Conservation (phyloP, 2,113 vertebrate species). For the Tetrao urogallus region DNA sequence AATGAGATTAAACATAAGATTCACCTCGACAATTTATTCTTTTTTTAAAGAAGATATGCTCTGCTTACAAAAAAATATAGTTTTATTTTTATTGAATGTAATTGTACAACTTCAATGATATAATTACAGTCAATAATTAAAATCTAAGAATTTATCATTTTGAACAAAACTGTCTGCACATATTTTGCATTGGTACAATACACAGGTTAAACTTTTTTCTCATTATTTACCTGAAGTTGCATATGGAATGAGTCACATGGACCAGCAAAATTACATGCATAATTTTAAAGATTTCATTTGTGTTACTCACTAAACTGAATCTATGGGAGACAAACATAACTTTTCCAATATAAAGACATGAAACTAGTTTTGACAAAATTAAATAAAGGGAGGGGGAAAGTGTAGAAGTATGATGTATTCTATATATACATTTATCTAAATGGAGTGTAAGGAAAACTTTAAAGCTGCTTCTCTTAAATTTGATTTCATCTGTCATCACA, state of each 20-base stretch:
- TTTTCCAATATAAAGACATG: not conserved
- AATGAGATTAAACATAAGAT: not conserved
- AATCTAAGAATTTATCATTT: not conserved
- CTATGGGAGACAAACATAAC: not conserved
- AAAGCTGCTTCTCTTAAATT: not conserved
- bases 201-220: not conserved
- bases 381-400: not conserved
- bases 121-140: not conserved
- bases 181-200: not conserved
- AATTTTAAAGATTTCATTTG: not conserved
- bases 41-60: not conserved
- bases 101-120: not conserved
- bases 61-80: not conserved
- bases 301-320: not conserved
- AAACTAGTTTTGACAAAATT: not conserved
- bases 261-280: not conserved
- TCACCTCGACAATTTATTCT: not conserved
- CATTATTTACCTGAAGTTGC: not conserved
- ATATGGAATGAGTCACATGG: not conserved
- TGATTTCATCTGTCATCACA: not conserved
- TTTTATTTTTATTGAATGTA: not conserved
- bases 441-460: not conserved
- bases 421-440: not conserved
- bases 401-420: not conserved
- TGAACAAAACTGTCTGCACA: not conserved